These are phyloP conservation scores for Drosophila parthenogenetica DNA, from an alignment of 2,888 invertebrate genomes.

Conservation along the genomic window DNA sequence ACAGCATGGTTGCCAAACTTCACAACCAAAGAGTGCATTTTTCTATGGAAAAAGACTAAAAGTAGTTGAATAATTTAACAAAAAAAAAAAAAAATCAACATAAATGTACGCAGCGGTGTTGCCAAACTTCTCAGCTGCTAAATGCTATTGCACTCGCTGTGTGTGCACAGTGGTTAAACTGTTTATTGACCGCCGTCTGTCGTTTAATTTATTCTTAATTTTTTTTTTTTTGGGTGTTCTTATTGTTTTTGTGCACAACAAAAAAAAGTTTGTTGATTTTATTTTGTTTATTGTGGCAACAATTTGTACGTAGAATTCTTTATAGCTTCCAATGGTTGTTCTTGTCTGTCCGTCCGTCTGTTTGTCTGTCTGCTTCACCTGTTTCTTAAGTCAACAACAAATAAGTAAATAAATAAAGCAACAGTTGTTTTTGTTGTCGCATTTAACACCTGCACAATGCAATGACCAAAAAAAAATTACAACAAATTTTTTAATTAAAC, in stretches of 20 bases:
- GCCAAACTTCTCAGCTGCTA: constrained; percentile 11
- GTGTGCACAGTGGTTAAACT: constrained; percentile 11
- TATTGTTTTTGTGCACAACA: background rate
- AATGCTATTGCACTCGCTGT: constrained; percentile 12
- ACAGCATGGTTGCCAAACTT: background rate
- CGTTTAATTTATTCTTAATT: constrained; percentile 10
- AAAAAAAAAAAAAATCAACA: no score
- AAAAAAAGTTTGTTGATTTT: constrained; percentile 13
- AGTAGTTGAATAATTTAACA: no score
- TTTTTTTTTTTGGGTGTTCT: constrained; percentile 1
- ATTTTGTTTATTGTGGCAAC: constrained; percentile 24
- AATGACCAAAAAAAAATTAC: constrained; percentile 40
- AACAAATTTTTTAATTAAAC: constrained; percentile 53
- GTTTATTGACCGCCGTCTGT: constrained; percentile 24
- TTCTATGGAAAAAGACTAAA: no score
- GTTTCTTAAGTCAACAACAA: constrained; percentile 25
- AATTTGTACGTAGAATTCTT: constrained; percentile 19
- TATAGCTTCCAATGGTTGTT: constrained; percentile 20
- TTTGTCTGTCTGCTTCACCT: constrained; percentile 6
- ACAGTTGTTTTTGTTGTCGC: constrained; percentile 31
- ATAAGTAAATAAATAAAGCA: constrained; percentile 43
- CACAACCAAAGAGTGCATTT: no score
- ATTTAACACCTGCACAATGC: constrained; percentile 65
- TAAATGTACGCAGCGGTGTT: background rate
- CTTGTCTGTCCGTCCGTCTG: constrained; percentile 10